Conservation (phyloP, 2,113 vertebrate species). For the Todiramphus saurophagus region DNA sequence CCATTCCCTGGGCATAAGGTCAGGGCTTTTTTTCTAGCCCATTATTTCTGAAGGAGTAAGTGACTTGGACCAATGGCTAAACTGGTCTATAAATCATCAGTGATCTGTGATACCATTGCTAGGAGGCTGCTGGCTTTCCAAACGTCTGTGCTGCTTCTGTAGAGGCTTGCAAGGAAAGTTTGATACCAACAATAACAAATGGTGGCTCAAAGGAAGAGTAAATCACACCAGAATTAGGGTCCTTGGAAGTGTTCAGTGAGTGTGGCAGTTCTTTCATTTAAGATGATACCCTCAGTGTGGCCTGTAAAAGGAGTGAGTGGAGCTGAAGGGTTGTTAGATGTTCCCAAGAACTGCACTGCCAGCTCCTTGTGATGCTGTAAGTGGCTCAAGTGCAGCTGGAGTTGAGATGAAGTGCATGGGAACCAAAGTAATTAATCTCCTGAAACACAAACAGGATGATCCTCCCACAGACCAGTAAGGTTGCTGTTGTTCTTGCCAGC, state of each 20-base stretch:
- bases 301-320: too few species aligned
- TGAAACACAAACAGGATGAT: neutral
- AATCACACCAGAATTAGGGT: neutral
- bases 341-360: neutral
- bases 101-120: neutral
- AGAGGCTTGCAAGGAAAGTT: neutral
- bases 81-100: neutral
- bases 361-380: neutral
- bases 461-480: neutral
- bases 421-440: neutral
- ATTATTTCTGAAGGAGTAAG: neutral
- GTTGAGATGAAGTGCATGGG: neutral
- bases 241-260: neutral
- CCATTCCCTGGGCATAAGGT: slow-evolving; percentile 13
- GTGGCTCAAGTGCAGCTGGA: neutral
- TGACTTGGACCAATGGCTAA: neutral
- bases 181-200: neutral
- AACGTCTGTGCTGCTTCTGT: neutral
- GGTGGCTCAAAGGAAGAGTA: neutral
- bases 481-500: neutral
- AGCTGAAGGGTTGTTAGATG: fast-evolving
- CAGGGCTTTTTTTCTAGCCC: neutral
- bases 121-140: neutral
- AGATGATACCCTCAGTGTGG: too few species aligned
- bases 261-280: neutral